These are phyloP conservation scores for Alcedo quadribrachys DNA, from an alignment of 2,797 vertebrate species.

Conservation along the genomic window DNA sequence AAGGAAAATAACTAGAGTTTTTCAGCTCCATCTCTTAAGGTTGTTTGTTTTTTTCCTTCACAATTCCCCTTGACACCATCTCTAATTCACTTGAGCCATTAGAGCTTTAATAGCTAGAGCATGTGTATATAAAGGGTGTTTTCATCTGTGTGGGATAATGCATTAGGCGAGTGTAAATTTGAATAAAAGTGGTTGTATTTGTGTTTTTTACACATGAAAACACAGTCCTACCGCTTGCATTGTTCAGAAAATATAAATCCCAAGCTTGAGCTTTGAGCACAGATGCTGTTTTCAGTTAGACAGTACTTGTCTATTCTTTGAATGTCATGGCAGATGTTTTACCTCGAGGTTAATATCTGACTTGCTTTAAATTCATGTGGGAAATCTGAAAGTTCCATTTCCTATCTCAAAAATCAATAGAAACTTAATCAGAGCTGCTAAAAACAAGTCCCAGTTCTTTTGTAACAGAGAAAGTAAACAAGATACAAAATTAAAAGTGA, in stretches of 20 bases:
- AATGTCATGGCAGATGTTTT: conserved; percentile 73
- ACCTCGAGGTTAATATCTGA: conserved; percentile 76
- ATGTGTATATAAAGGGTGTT: background rate
- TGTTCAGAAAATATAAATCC: conserved; percentile 38
- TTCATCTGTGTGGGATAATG: background rate
- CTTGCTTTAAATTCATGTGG: conserved; percentile 79
- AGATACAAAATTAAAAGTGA: conserved; percentile 79
- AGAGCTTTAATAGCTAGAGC: background rate
- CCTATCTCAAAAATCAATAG: conserved; percentile 79
- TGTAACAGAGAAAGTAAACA: conserved; percentile 76
- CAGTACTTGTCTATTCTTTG: conserved; percentile 57
- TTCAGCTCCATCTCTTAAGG: background rate
- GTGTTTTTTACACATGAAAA: background rate
- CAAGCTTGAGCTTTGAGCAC: conserved; percentile 50
- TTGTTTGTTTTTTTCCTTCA: background rate
- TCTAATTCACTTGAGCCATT: background rate
- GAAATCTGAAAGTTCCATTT: conserved; percentile 80
- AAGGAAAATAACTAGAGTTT: background rate
- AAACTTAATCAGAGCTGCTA: conserved; percentile 80
- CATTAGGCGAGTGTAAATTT: background rate
- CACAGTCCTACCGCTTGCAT: background rate
- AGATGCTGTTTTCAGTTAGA: conserved; percentile 63
- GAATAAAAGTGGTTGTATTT: background rate
- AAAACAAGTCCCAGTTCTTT: conserved; percentile 77
- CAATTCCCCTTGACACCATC: background rate